Evolutionary conservation across 2,888 invertebrate genomes (phyloP), one percentile per base, ranked within the genome.

Genomic region (Spilosoma lubricipeda): DNA sequence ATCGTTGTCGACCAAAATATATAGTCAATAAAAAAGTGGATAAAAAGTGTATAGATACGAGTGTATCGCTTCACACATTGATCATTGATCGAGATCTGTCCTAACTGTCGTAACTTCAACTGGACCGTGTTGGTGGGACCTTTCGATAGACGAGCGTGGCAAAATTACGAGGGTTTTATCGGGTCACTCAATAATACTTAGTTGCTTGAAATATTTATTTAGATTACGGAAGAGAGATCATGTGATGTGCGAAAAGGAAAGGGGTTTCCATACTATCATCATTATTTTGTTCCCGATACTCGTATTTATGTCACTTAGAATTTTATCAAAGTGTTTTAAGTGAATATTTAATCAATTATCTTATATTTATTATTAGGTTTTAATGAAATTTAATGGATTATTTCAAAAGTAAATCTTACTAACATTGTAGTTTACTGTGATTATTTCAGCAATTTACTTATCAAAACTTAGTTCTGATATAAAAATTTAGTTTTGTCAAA

Each of bases 81-180:
- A 48, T 67, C 48, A 67, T 48, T 42, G 13, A 30, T 67, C 18
- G 63, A 18, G 48, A 48, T 30, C 30, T 48, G 48, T 48, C 30
- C 18, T 45, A 67, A 67, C 27, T 45, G 67, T 48, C 48, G 7
- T 30, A 67, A 67, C 42, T 45, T 48, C 20, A 42, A 67, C 23
- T 30, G 45, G 30, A 30, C 30, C 15, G 8, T 30, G 27, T 30
- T 63, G 15, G 18, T 0, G 20, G 45, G 13, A 2, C 4, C 27
- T 48, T 18, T 33, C 1, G 20, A 30, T 20, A 20, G 67, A 42
- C 42, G 4, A 42, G 42, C n/a, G 45, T 45, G 42, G 45, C 30
- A 67, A 67, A 42, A 42, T 67, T 45, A 67, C 45, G 30, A 67
- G 67, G 42, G 67, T 45, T 67, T 59, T 15, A 59, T 59, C 27